Evolutionary conservation across 2,113 vertebrate species (phyloP), one percentile per base, ranked within the genome.

Genomic region (Scophthalmus maximus): DNA sequence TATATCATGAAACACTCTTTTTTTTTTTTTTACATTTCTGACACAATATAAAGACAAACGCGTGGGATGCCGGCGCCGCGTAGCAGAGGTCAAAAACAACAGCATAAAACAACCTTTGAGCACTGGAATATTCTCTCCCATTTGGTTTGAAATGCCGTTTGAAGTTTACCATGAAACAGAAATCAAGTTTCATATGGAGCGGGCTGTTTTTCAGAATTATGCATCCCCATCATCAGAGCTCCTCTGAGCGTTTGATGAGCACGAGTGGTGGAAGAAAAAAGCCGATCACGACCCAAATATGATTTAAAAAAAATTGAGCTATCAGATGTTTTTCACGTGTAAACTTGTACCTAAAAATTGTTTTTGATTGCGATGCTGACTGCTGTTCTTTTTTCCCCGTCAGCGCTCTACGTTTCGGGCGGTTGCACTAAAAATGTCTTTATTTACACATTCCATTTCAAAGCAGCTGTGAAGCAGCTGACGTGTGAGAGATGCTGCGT

Each of bases 121-220:
- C 69, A 67, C n/a, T 71, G 78, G 42, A 76, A 70, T 64, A 59
- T 53, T 70, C 51, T 27, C 58, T 81, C 63, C 63, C 69, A 15
- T 79, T 79, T 66, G 79, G 68, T 86, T 85, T 69, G 20, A 73
- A 78, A 86, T 74, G 57, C 80, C 29, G 75, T 88, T 91, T 88
- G 86, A 91, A 79, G 88, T 76, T 66, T 47, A 58, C 18, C 56
- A 75, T 67, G 57, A 65, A 88, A 88, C 73, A 82, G 46, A 67
- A 76, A 52, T 53, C 34, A 26, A n/a, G 68, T 85, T 74, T 84
- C 51, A 79, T 80, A 69, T 52, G 74, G 56, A 77, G 36, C n/a
- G 63, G 47, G 22, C 64, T 87, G 51, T 79, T 80, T 78, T 79
- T 86, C 60, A 64, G 29, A 73, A 47, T 78, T 62, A 73, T 71